These are phyloP conservation scores for Prosopocoilus inquinatus DNA, from an alignment of 2,888 invertebrate genomes.

Conservation along the genomic window DNA sequence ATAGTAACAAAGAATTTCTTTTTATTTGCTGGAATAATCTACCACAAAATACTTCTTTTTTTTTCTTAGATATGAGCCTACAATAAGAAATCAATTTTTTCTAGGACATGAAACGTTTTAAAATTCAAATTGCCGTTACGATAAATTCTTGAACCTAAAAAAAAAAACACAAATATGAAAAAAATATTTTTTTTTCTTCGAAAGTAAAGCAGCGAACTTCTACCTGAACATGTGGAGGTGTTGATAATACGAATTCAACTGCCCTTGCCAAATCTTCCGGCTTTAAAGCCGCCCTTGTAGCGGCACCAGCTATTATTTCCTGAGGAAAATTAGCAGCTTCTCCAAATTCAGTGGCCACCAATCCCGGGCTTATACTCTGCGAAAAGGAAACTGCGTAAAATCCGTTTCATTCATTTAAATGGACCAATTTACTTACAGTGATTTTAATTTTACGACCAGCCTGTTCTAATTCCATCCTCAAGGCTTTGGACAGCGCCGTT, in stretches of 20 bases:
- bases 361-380: neutral
- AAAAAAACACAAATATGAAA: neutral
- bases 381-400: neutral
- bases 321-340: neutral
- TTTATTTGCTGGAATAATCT: too few relatives aligned
- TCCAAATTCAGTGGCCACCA: neutral
- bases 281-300: neutral
- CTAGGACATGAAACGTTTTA: too few relatives aligned
- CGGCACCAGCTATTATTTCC: neutral
- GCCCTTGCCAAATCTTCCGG: neutral
- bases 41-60: too few relatives aligned
- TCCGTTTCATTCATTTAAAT: too few relatives aligned
- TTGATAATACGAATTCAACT: neutral
- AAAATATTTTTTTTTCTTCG: neutral
- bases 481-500: slow-evolving; percentile 50
- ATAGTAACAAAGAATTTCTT: too few relatives aligned
- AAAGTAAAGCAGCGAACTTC: too few relatives aligned
- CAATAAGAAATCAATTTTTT: too few relatives aligned
- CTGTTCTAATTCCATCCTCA: slow-evolving; percentile 51
- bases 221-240: neutral
- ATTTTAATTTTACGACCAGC: slow-evolving; percentile 45
- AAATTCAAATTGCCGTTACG: too few relatives aligned
- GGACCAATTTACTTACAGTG: slow-evolving; percentile 42
- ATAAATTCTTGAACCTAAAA: too few relatives aligned
- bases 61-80: too few relatives aligned